phyloP scores from a whole-genome alignment of 1,140 invertebrate genomes.

The Drosophila melanica region DNA sequence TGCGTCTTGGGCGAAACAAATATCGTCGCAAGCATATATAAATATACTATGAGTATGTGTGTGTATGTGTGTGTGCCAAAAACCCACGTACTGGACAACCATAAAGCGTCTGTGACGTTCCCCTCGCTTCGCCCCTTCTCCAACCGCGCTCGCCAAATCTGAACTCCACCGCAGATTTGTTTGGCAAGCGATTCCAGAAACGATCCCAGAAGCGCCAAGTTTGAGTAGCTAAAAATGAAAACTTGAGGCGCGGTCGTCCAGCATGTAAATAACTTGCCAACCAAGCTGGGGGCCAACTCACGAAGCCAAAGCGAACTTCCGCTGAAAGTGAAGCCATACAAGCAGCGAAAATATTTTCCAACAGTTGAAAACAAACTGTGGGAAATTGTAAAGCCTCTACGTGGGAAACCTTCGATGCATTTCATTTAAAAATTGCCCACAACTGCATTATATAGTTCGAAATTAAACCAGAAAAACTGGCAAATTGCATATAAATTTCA shows the following conservation, averaged over 20 bases:
- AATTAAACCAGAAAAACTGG: too few relatives aligned
- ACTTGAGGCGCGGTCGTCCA: background rate
- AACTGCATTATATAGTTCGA: too few relatives aligned
- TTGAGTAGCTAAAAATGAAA: background rate
- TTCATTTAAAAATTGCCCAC: too few relatives aligned
- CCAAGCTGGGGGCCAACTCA: too few relatives aligned
- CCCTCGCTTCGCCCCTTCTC: background rate
- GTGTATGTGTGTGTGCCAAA: constrained; percentile 18
- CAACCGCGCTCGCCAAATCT: constrained; percentile 15
- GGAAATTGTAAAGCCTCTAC: too few relatives aligned
- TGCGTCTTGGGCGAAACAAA: constrained; percentile 63
- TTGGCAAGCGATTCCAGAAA: constrained; percentile 16
- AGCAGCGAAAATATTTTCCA: too few relatives aligned
- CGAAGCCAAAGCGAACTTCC: too few relatives aligned
- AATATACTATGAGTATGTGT: constrained; percentile 12
- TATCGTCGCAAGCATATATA: constrained; percentile 31
- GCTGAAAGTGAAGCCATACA: too few relatives aligned
- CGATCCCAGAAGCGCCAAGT: background rate
- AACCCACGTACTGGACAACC: constrained; percentile 62
- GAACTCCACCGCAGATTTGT: constrained; percentile 30
- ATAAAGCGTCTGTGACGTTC: constrained; percentile 46
- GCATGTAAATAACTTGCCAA: too few relatives aligned
- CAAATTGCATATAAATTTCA: too few relatives aligned
- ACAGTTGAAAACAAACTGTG: too few relatives aligned
- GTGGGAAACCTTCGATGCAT: too few relatives aligned